Evolutionary conservation across 2,888 invertebrate species (phyloP).

Genomic region (Agrochola litura): DNA sequence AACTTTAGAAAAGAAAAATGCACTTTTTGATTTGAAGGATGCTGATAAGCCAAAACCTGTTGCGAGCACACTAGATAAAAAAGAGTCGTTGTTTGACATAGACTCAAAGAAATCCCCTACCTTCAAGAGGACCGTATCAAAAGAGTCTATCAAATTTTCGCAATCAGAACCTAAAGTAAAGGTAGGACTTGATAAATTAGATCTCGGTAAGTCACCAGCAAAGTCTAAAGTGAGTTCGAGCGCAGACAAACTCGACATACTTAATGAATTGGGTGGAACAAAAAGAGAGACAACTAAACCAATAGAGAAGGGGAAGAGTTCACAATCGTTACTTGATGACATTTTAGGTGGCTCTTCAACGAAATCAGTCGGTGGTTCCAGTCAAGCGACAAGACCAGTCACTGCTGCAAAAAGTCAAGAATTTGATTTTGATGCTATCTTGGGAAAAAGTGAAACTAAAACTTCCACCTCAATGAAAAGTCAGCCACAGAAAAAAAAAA

Average conservation of each 20-base stretch:
- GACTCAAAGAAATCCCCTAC: slow-evolving; percentile 74
- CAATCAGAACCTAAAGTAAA: slow-evolving; percentile 70
- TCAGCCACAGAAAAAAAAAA: slow-evolving; percentile 65
- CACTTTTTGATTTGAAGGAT: slow-evolving; percentile 83
- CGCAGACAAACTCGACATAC: slow-evolving; percentile 79
- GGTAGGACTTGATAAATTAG: slow-evolving; percentile 62
- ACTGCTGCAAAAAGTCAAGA: slow-evolving; percentile 80
- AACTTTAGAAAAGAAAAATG: slow-evolving; percentile 80
- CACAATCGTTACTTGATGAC: slow-evolving; percentile 88
- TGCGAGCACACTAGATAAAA: slow-evolving; percentile 66
- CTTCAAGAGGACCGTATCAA: slow-evolving; percentile 75
- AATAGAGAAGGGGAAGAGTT: slow-evolving; percentile 82
- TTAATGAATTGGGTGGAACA: slow-evolving; percentile 74
- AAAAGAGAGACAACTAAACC: slow-evolving; percentile 76
- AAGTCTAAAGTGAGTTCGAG: slow-evolving; percentile 77
- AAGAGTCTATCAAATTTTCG: slow-evolving; percentile 77
- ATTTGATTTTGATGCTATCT: slow-evolving; percentile 81
- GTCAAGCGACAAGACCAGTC: slow-evolving; percentile 70
- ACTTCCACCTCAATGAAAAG: slow-evolving; percentile 69
- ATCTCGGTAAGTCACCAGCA: slow-evolving; percentile 77
- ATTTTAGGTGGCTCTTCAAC: slow-evolving; percentile 87
- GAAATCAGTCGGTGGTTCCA: slow-evolving; percentile 71
- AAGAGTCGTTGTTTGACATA: slow-evolving; percentile 73
- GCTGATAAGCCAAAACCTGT: slow-evolving; percentile 68
- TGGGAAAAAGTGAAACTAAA: slow-evolving; percentile 79